Evolutionary conservation across 2,888 invertebrate genomes (phyloP).

Genomic region (Agrilus cyanescens): DNA sequence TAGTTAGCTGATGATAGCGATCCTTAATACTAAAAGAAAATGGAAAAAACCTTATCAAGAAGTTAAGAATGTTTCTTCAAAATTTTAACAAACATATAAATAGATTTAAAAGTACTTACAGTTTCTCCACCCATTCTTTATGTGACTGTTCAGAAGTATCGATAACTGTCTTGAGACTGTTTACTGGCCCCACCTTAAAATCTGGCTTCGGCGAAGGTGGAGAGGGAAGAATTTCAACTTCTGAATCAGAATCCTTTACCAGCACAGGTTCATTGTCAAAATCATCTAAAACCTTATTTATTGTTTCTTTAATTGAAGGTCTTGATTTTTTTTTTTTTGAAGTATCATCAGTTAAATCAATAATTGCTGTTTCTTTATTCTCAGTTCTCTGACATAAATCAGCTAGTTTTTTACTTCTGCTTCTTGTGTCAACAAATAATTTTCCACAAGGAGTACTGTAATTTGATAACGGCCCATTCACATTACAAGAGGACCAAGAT

Average conservation of each 20-base stretch:
- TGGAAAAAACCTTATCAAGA: background rate
- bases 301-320: conserved; percentile 25
- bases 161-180: conserved; percentile 46
- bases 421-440: conserved; percentile 14
- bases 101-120: conserved; percentile 29
- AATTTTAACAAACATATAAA: conserved; percentile 1
- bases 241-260: conserved; percentile 31
- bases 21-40: conserved; percentile 24
- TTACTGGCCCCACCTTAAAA: conserved; percentile 33
- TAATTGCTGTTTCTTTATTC: conserved; percentile 6
- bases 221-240: conserved; percentile 26
- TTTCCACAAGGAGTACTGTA: conserved; percentile 23
- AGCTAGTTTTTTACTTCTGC: conserved; percentile 13
- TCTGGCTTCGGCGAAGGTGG: conserved; percentile 33
- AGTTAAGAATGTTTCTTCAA: background rate
- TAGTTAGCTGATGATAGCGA: conserved; percentile 23
- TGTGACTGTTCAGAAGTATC: conserved; percentile 40
- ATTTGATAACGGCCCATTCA: conserved; percentile 19
- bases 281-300: conserved; percentile 25
- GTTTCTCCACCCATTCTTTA: conserved; percentile 41
- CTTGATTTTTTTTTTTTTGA: conserved; percentile 8
- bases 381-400: conserved; percentile 14
- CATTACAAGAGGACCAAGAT: conserved; percentile 10
- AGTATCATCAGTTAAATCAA: conserved; percentile 14
- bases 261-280: conserved; percentile 23